Percentiles rank a stretch among this genome's conserved stretches.
These are phyloP conservation scores for Apamea crenata DNA, from an alignment of 2,888 invertebrate genomes.

Conservation along the genomic window DNA sequence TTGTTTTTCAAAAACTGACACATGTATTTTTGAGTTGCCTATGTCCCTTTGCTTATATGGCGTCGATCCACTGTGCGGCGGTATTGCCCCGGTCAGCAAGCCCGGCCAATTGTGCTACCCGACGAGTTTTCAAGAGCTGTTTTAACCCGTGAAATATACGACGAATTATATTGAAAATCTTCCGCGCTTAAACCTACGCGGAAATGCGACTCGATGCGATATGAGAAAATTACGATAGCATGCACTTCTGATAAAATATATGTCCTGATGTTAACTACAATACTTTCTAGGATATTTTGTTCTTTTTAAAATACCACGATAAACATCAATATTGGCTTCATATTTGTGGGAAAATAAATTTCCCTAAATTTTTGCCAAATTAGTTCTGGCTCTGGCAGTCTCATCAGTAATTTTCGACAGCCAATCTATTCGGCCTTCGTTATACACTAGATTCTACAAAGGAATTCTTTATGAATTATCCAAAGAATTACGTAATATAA, in stretches of 20 bases:
- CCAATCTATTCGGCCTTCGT: slow-evolving; percentile 23
- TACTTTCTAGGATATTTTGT: slow-evolving; percentile 6
- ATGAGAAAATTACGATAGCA: slow-evolving; percentile 22
- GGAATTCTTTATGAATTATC: slow-evolving; percentile 24
- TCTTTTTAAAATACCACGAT: slow-evolving; percentile 1
- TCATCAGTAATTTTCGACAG: slow-evolving; percentile 31
- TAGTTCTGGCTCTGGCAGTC: slow-evolving; percentile 30
- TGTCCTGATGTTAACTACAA: neutral
- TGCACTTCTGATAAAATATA: slow-evolving; percentile 21
- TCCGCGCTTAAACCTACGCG: slow-evolving; percentile 11
- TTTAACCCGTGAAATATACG: slow-evolving; percentile 16
- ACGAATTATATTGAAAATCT: slow-evolving; percentile 27
- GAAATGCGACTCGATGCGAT: slow-evolving; percentile 14
- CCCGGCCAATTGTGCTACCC: neutral
- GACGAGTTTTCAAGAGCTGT: slow-evolving; percentile 5
- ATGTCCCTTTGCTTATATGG: too few relatives aligned
- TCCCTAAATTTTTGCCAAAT: slow-evolving; percentile 36
- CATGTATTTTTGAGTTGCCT: too few relatives aligned
- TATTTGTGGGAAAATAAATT: slow-evolving; percentile 33
- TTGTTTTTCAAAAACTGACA: too few relatives aligned
- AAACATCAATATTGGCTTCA: neutral
- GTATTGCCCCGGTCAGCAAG: slow-evolving; percentile 27
- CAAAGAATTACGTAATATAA: slow-evolving; percentile 31
- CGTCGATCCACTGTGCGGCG: too few relatives aligned
- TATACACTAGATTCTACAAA: slow-evolving; percentile 20